Base-by-base conservation (phyloP, 2,888 invertebrate genomes). In the Parelbella ahira region DNA sequence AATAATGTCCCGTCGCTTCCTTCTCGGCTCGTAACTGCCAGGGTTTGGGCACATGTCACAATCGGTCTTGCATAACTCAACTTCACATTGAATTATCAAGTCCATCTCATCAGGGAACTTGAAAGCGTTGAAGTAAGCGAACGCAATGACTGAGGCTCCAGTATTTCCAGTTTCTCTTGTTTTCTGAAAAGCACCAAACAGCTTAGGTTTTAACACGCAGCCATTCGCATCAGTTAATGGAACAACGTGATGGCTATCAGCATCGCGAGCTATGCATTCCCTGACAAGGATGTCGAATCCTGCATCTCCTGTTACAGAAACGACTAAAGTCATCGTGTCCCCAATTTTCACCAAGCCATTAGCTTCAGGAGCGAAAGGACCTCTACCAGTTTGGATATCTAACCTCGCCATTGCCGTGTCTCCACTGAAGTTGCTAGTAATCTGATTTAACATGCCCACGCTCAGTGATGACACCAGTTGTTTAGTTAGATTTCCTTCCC, bases 91-190 rank as follows among this genome's bases (percentile, higher is more conserved):
- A 44, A 95, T 90, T 53, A 92, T 92, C 32, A 95, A 78, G 56
- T 95, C 94, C 93, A 94, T 94, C 30, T 93, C 91, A 60, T 95
- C 94, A 0, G 94, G 94, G 86, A 95, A 95, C 73, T 94, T 94
- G 75, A 93, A 93, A 0, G 93, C 94, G 63, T 92, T 93, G 79
- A 94, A 94, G 87, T 88, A 93, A 0, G 95, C 93, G 56, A 90
- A 94, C 0, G 94, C 93, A 12, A 94, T 91, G 10, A 94, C 90
- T 2, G 93, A 92, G 4, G 93, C 92, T 9, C 92, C 93, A 0
- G 91, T 91, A 48, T 91, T 92, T 23, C 92, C 92, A 2, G 93
- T 93, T 1, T 93, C 91, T 53, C 90, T 90, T 0, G 93, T 93
- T 68, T 93, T 94, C 66, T 94, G 94, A 91, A 94, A 95, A 0